Conservation (phyloP, 2,888 invertebrate species). For the Xestia c-nigrum region DNA sequence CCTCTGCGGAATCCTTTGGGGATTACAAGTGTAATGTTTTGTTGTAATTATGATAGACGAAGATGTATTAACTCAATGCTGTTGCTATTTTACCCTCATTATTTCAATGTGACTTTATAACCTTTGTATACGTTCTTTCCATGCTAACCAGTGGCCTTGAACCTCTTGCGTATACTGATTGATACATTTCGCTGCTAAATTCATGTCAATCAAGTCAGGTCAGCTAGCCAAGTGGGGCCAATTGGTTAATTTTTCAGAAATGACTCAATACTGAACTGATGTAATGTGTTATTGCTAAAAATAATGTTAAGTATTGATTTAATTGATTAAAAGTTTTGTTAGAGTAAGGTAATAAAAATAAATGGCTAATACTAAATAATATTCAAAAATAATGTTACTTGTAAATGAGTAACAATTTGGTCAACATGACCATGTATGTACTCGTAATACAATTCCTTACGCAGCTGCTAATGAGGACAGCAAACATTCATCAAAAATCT, state of each 20-base stretch:
- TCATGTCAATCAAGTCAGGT: conserved; percentile 35
- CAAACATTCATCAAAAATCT: conserved; percentile 1
- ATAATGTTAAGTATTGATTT: background rate
- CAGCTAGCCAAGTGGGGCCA: conserved; percentile 42
- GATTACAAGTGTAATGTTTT: background rate
- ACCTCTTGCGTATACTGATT: conserved; percentile 15
- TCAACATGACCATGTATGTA: background rate
- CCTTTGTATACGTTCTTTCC: background rate
- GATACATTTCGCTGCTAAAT: conserved; percentile 15
- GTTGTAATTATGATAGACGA: background rate
- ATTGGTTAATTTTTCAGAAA: conserved; percentile 33
- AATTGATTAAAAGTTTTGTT: background rate
- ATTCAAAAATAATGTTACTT: background rate
- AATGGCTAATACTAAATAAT: background rate
- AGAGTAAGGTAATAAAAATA: background rate
- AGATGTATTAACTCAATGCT: background rate
- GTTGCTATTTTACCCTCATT: background rate
- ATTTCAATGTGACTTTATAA: background rate
- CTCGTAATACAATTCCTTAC: background rate
- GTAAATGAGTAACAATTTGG: background rate
- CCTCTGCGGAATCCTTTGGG: no score
- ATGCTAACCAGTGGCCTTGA: conserved; percentile 9
- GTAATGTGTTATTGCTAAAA: background rate
- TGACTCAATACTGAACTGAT: conserved; percentile 33
- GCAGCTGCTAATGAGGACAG: background rate